Evolutionary conservation across 2,888 invertebrate species (phyloP).

Genomic region (Hyles lineata): DNA sequence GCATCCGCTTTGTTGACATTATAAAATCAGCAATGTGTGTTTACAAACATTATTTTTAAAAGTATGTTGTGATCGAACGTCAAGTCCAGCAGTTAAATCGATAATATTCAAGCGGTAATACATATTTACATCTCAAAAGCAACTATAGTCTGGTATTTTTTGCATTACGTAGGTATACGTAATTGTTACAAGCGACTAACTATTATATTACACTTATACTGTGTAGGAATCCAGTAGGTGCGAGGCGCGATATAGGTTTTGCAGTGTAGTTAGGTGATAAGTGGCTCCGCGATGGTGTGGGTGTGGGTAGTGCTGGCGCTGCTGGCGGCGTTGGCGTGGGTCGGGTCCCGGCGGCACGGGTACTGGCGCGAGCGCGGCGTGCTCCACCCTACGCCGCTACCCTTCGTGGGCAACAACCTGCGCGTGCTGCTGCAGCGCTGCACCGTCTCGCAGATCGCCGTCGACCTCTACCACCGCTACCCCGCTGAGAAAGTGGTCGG

Average conservation of each 20-base stretch:
- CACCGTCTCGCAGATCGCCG: constrained; percentile 52
- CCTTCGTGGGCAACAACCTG: constrained; percentile 54
- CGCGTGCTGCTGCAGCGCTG: constrained; percentile 46
- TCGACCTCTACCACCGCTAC: constrained; percentile 58
- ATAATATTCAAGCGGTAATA: too few species aligned
- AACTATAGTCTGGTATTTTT: too few species aligned
- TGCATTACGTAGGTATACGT: too few species aligned
- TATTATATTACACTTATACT: too few species aligned
- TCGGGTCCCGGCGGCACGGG: not conserved
- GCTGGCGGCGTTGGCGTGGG: constrained; percentile 30
- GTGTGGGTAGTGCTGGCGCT: constrained; percentile 28
- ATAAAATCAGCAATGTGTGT: not conserved
- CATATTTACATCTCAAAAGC: too few species aligned
- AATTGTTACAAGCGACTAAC: too few species aligned
- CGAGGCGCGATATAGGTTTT: too few species aligned
- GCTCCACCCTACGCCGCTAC: constrained; percentile 40
- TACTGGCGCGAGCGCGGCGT: constrained; percentile 17
- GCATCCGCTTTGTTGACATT: not conserved
- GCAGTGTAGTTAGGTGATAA: not conserved
- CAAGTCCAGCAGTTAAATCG: too few species aligned
- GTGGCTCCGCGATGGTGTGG: not conserved
- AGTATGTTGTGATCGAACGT: too few species aligned
- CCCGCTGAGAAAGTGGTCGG: constrained; percentile 63
- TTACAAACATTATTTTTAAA: not conserved
- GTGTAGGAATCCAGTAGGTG: too few species aligned